Evolutionary conservation across 2,888 invertebrate genomes (phyloP).

Genomic region (Ommatoiulus sabulosus): DNA sequence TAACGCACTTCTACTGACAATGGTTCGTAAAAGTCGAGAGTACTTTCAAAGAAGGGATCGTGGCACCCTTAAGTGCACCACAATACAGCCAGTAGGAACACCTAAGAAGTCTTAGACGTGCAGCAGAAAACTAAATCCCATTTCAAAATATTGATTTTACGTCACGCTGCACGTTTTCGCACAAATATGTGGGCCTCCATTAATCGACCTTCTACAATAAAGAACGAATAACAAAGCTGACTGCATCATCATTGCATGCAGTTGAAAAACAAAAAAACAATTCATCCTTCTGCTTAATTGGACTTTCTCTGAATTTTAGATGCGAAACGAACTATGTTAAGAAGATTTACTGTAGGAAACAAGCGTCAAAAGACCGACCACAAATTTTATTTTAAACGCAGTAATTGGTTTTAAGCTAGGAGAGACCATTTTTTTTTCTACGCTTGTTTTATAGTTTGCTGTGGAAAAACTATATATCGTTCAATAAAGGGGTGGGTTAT

Average conservation of each 20-base stretch:
- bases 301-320: not conserved
- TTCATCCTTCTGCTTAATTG: no score
- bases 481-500: not conserved
- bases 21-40: not conserved
- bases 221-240: not conserved
- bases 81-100: not conserved
- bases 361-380: no score
- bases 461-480: no score
- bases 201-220: not conserved
- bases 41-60: not conserved
- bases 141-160: conserved; percentile 27
- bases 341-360: no score
- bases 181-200: not conserved
- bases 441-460: no score
- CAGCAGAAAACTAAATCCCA: conserved; percentile 20
- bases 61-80: not conserved
- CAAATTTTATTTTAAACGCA: no score
- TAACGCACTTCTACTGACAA: not conserved
- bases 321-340: not conserved
- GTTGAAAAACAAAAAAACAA: not conserved
- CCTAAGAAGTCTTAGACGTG: not conserved
- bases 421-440: no score
- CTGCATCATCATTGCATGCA: not conserved
- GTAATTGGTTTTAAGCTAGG: no score
- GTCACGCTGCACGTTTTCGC: not conserved